Conservation (phyloP, 1,140 invertebrate genomes). For the Cydia fagiglandana region DNA sequence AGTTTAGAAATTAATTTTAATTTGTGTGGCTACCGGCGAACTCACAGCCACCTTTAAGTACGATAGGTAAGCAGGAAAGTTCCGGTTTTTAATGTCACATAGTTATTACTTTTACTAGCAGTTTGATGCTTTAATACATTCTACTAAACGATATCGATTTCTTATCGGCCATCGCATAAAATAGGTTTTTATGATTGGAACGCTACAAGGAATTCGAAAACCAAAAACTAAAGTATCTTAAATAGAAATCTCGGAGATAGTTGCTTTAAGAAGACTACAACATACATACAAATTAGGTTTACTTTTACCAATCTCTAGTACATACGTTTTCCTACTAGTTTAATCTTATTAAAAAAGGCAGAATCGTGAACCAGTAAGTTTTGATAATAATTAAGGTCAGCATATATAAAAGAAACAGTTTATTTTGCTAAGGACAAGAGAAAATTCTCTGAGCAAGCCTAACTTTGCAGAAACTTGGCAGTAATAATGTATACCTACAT, state of each 20-base stretch:
- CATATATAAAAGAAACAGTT: too few species aligned
- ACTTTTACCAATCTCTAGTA: too few species aligned
- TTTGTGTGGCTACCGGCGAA: background rate
- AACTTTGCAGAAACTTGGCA: too few species aligned
- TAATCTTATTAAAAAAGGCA: too few species aligned
- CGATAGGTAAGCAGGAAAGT: slow-evolving; percentile 8
- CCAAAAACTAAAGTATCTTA: background rate
- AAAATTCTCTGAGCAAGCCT: too few species aligned
- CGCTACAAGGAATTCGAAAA: background rate
- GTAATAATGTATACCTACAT: too few species aligned
- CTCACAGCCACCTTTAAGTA: background rate
- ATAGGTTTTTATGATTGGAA: background rate
- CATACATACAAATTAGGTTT: too few species aligned
- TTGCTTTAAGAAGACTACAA: background rate
- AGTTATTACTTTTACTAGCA: slow-evolving; percentile 26
- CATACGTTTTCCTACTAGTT: too few species aligned
- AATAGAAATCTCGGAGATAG: background rate
- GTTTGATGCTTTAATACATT: slow-evolving; percentile 5
- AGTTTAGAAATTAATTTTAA: background rate
- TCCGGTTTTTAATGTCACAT: slow-evolving; percentile 7
- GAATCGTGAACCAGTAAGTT: too few species aligned
- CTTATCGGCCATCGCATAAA: slow-evolving; percentile 2
- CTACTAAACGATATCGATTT: slow-evolving; percentile 14
- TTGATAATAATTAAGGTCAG: too few species aligned
- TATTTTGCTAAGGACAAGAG: too few species aligned